A percentile compares a stretch with the other conserved stretches of the same genome.
phyloP scores from a whole-genome alignment of 2,888 invertebrate species.

The Aphelenchoides bicaudatus region DNA sequence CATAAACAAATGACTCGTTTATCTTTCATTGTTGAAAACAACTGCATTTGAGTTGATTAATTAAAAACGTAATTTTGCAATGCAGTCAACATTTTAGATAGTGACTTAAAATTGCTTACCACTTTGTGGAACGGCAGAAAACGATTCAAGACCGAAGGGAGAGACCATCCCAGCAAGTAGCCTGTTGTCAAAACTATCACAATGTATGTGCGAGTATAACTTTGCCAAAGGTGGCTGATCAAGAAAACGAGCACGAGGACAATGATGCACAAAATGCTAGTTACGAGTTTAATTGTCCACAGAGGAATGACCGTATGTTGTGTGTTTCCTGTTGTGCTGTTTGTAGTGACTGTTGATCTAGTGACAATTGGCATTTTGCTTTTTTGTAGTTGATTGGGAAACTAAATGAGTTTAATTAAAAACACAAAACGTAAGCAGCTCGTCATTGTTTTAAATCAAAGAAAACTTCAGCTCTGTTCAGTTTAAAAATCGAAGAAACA shows the following conservation, averaged over 20 bases:
- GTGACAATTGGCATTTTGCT: conserved; percentile 28
- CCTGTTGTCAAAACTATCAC: conserved; percentile 32
- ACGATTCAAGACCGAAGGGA: conserved; percentile 37
- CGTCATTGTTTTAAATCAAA: too few species aligned
- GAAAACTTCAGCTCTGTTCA: too few species aligned
- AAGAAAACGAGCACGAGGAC: conserved; percentile 33
- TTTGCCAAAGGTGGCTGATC: conserved; percentile 36
- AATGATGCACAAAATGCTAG: conserved; percentile 32
- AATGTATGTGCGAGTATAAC: conserved; percentile 31
- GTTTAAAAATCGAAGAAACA: too few species aligned
- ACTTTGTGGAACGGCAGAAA: conserved; percentile 38
- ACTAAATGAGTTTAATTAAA: conserved; percentile 4
- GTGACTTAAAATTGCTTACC: too few species aligned
- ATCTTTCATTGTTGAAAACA: too few species aligned
- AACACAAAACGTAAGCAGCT: too few species aligned
- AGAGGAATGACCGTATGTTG: conserved; percentile 31
- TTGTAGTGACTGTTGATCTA: conserved; percentile 23
- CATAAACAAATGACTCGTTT: too few species aligned
- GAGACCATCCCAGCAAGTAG: conserved; percentile 37
- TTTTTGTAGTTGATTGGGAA: not conserved
- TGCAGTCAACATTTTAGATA: too few species aligned
- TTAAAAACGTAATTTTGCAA: too few species aligned
- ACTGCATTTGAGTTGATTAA: too few species aligned
- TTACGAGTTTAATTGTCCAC: conserved; percentile 36
- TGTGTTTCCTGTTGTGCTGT: conserved; percentile 11